Evolutionary conservation across 2,113 vertebrate species (phyloP).

Genomic region (Thunnus maccoyii): DNA sequence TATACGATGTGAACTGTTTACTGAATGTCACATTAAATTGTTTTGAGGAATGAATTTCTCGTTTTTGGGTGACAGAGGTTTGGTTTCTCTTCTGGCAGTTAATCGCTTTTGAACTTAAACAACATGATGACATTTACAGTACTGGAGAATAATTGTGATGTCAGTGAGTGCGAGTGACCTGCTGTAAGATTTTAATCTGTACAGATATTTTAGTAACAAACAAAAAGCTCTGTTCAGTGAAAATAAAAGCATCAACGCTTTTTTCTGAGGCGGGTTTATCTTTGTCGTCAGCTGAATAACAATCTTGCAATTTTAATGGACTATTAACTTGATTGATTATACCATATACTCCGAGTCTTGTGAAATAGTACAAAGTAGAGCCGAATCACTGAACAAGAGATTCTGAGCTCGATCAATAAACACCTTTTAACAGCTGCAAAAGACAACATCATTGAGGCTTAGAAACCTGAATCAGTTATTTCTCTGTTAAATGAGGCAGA

Average conservation of each 20-base stretch:
- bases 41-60: neutral
- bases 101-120: neutral
- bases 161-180: neutral
- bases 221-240: slow-evolving; percentile 15
- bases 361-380: neutral
- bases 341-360: neutral
- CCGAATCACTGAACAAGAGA: neutral
- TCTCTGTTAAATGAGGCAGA: slow-evolving; percentile 8
- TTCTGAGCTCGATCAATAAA: neutral
- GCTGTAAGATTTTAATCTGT: slow-evolving; percentile 8
- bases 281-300: neutral
- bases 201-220: slow-evolving; percentile 44
- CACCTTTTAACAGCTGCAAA: neutral
- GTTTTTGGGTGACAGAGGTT: neutral
- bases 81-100: neutral
- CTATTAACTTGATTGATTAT: neutral
- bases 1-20: neutral
- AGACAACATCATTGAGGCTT: neutral
- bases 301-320: neutral
- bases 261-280: slow-evolving; percentile 9
- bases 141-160: neutral
- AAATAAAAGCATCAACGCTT: slow-evolving; percentile 23
- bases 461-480: neutral
- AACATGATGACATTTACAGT: neutral
- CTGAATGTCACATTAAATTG: neutral